These are phyloP conservation scores for Fulica atra DNA, from an alignment of 2,113 vertebrate genomes.

Conservation along the genomic window DNA sequence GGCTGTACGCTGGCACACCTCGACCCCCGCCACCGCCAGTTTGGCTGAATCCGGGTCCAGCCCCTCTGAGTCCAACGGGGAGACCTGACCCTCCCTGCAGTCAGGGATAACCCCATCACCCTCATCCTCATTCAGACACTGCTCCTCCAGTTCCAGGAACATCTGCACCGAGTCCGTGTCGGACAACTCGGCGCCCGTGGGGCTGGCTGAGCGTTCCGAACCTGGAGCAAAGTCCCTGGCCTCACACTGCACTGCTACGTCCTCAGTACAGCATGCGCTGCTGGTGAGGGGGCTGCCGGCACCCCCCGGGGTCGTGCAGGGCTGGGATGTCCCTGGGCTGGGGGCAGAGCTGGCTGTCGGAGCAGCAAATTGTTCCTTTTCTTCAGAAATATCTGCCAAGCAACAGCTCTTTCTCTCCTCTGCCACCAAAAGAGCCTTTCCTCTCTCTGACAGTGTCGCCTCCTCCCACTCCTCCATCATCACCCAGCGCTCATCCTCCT, in stretches of 20 bases:
- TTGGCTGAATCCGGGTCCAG: constrained; percentile 32
- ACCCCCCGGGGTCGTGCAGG: background rate
- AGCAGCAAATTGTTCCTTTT: constrained; percentile 52
- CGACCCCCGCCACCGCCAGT: background rate
- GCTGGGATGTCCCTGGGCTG: background rate
- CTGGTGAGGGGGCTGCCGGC: background rate
- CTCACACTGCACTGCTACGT: background rate
- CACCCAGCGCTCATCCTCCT: constrained; percentile 92
- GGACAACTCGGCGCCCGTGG: constrained; percentile 58
- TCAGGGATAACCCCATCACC: background rate
- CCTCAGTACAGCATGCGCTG: background rate
- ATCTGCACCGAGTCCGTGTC: constrained; percentile 91
- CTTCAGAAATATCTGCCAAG: constrained; percentile 71
- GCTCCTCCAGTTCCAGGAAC: constrained; percentile 92
- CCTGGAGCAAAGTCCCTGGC: constrained; percentile 14
- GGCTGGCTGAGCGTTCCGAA: background rate
- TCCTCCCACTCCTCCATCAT: constrained; percentile 86
- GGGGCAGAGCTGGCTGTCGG: background rate
- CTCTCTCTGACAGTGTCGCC: constrained; percentile 80
- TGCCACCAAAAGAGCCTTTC: constrained; percentile 74
- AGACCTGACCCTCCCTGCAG: constrained; percentile 50
- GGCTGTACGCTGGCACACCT: background rate
- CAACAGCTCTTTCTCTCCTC: constrained; percentile 66
- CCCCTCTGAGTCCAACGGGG: background rate
- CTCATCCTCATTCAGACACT: constrained; percentile 81